Percentiles rank a stretch among this genome's conserved stretches.
phyloP scores from a whole-genome alignment of 2,113 vertebrate species.

The Tinamus guttatus region DNA sequence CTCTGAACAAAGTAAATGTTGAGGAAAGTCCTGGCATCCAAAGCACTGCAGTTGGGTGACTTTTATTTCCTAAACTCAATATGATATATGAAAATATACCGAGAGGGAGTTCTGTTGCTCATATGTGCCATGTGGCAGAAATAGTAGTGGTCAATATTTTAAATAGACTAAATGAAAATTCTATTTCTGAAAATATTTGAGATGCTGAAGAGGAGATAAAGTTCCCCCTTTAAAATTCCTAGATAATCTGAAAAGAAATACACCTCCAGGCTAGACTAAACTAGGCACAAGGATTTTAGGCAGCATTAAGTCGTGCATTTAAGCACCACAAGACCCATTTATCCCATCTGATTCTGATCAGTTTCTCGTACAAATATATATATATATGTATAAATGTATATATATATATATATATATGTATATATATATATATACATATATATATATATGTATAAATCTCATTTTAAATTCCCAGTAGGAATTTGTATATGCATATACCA shows the following conservation, averaged over 20 bases:
- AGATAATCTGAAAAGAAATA: neutral
- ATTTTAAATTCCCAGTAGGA: neutral
- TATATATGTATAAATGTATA: too few relatives aligned
- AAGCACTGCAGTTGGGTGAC: neutral
- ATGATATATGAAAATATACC: neutral
- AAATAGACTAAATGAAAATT: neutral
- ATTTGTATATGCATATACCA: neutral
- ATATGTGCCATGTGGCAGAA: neutral
- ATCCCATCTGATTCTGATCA: neutral
- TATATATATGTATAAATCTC: too few relatives aligned
- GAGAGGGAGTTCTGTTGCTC: conserved; percentile 12
- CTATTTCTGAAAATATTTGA: neutral
- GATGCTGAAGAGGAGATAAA: neutral
- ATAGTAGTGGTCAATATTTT: neutral
- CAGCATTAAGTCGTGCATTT: neutral
- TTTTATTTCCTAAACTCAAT: neutral
- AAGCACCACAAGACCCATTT: neutral
- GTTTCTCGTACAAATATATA: too few relatives aligned
- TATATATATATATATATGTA: too few relatives aligned
- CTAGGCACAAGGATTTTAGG: neutral
- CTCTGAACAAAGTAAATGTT: neutral
- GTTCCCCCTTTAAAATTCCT: neutral
- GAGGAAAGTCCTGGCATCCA: neutral
- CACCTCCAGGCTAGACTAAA: neutral
- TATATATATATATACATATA: too few relatives aligned